Evolutionary conservation across 2,888 invertebrate species (phyloP).

Genomic region (Drosophila infuscata): DNA sequence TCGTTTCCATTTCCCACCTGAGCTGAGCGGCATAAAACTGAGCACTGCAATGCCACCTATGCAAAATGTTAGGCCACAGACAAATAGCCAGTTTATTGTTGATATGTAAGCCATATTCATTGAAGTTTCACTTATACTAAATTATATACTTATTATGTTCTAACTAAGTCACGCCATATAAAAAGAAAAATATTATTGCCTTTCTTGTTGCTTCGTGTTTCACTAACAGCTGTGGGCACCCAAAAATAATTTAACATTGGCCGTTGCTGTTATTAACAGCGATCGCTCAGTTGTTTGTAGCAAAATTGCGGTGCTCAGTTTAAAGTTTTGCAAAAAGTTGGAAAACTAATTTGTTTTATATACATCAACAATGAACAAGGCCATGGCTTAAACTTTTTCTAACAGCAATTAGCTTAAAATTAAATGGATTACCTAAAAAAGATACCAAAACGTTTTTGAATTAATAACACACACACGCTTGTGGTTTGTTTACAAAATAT

Average conservation of each 20-base stretch:
- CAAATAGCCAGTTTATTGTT: conserved; percentile 81
- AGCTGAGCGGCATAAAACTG: conserved; percentile 81
- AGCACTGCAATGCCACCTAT: conserved; percentile 81
- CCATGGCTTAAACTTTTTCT: not conserved
- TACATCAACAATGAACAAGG: not conserved
- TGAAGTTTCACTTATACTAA: conserved; percentile 43
- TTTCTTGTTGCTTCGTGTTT: conserved; percentile 5
- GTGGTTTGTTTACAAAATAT: not conserved
- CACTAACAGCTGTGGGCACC: conserved; percentile 6
- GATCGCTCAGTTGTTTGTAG: not conserved
- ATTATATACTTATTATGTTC: conserved; percentile 15
- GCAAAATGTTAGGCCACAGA: conserved; percentile 81
- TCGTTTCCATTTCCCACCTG: conserved; percentile 64
- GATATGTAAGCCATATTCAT: conserved; percentile 74
- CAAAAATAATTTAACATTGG: not conserved
- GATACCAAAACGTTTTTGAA: not conserved
- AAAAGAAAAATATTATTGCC: conserved; percentile 23
- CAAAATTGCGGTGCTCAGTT: not conserved
- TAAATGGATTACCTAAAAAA: not conserved
- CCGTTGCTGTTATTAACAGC: conserved; percentile 4
- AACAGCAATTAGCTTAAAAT: not conserved
- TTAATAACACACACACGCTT: not conserved
- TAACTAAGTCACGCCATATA: conserved; percentile 45
- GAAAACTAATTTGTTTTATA: not conserved
- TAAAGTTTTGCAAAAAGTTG: not conserved